Conservation (phyloP, 64 coral and sea anemone species). For the Actinia equina region DNA sequence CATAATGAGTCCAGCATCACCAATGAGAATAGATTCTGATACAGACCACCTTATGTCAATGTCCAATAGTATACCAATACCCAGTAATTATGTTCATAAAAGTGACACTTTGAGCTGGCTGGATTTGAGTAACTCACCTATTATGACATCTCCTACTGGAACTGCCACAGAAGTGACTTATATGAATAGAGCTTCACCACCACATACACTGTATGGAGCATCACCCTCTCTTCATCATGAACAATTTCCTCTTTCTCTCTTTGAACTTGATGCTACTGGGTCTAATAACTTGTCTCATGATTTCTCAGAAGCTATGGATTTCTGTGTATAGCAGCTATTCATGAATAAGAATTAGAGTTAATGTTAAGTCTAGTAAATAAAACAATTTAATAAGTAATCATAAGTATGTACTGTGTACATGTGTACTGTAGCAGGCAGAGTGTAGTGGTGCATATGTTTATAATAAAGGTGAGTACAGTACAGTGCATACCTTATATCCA, state of each 20-base stretch:
- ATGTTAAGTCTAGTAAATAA: background rate
- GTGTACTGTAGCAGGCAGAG: background rate
- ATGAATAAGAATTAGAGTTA: background rate
- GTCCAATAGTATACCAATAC: constrained; percentile 54
- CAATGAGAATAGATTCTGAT: constrained; percentile 57
- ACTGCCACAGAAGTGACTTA: constrained; percentile 31
- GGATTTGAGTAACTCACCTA: constrained; percentile 46
- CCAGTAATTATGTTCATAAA: constrained; percentile 20
- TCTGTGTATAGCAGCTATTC: constrained; percentile 35
- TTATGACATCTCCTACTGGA: constrained; percentile 12
- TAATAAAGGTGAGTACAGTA: too few relatives aligned
- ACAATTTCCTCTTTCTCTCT: constrained; percentile 40
- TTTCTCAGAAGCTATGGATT: constrained; percentile 68
- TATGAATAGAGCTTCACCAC: constrained; percentile 39
- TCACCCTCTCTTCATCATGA: constrained; percentile 23
- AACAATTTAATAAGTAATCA: too few relatives aligned
- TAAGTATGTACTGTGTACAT: constrained; percentile 8
- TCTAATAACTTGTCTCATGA: constrained; percentile 37
- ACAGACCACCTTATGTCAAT: constrained; percentile 7
- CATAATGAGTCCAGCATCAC: constrained; percentile 49
- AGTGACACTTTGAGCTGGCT: constrained; percentile 51
- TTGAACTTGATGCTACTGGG: constrained; percentile 49
- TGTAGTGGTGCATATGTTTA: too few relatives aligned
- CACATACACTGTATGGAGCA: constrained; percentile 38
- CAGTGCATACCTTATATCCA: too few relatives aligned